These are phyloP conservation scores for Tribolium freemani DNA, from an alignment of 2,888 invertebrate genomes.

Conservation along the genomic window DNA sequence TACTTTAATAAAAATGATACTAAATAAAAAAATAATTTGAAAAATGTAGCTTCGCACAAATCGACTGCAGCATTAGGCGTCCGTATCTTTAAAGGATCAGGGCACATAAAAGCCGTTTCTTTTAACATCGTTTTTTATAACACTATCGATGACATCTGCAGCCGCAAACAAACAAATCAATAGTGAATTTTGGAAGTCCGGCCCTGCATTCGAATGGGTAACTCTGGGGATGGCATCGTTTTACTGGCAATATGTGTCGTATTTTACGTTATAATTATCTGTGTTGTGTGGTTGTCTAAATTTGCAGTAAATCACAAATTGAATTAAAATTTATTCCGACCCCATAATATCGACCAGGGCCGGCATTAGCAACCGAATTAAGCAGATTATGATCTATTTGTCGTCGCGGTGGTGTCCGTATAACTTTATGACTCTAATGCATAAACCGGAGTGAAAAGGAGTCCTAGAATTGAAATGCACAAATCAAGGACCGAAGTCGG, in stretches of 20 bases:
- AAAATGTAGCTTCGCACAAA: background rate
- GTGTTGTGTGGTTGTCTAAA: slow-evolving; percentile 16
- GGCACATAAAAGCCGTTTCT: background rate
- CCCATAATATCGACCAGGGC: slow-evolving; percentile 17
- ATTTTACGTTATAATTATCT: slow-evolving; percentile 25
- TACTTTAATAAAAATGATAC: no score
- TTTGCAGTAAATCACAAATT: slow-evolving; percentile 37
- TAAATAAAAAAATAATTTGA: background rate
- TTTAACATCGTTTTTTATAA: background rate
- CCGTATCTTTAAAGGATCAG: background rate
- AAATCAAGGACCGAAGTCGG: slow-evolving; percentile 30
- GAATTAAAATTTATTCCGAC: slow-evolving; percentile 33
- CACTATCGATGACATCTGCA: background rate
- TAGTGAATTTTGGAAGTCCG: background rate
- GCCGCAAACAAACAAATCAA: background rate
- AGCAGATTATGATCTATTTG: slow-evolving; percentile 35
- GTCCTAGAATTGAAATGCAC: slow-evolving; percentile 32
- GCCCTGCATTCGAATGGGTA: background rate
- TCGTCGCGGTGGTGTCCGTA: slow-evolving; percentile 14
- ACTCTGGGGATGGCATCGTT: background rate
- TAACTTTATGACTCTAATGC: slow-evolving; percentile 7
- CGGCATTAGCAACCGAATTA: slow-evolving; percentile 30
- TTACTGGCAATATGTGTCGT: slow-evolving; percentile 18
- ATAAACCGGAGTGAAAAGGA: slow-evolving; percentile 1
- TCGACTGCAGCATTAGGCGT: background rate